phyloP scores from a whole-genome alignment of 1,140 invertebrate genomes.

The Drosophila tristis region DNA sequence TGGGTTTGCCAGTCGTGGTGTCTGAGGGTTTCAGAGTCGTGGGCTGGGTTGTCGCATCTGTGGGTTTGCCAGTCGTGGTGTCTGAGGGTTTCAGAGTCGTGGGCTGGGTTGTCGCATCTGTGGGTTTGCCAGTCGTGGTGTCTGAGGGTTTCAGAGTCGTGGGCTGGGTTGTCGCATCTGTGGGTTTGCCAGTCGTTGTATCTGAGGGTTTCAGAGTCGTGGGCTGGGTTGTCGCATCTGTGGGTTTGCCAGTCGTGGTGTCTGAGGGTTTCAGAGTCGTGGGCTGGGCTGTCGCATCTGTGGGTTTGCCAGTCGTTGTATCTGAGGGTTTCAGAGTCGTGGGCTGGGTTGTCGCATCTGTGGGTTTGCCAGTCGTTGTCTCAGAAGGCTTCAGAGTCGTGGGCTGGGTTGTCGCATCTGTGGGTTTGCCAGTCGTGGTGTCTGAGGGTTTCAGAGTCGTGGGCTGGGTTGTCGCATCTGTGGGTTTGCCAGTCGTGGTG shows the following conservation, averaged over 20 bases:
- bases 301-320: background rate
- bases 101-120: background rate
- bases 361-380: background rate
- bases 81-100: background rate
- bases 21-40: constrained; percentile 9
- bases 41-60: background rate
- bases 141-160: constrained; percentile 6
- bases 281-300: background rate
- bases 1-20: background rate
- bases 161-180: background rate
- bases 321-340: constrained; percentile 4
- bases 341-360: background rate
- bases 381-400: constrained; percentile 3
- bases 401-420: background rate
- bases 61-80: background rate
- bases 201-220: constrained; percentile 11
- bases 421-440: background rate
- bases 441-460: constrained; percentile 4
- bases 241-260: background rate
- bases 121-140: background rate
- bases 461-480: background rate
- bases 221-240: background rate
- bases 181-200: background rate
- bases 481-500: background rate
- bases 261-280: constrained; percentile 1